These are phyloP conservation scores for Lamproptera curius DNA, from an alignment of 2,888 invertebrate genomes.

Conservation along the genomic window DNA sequence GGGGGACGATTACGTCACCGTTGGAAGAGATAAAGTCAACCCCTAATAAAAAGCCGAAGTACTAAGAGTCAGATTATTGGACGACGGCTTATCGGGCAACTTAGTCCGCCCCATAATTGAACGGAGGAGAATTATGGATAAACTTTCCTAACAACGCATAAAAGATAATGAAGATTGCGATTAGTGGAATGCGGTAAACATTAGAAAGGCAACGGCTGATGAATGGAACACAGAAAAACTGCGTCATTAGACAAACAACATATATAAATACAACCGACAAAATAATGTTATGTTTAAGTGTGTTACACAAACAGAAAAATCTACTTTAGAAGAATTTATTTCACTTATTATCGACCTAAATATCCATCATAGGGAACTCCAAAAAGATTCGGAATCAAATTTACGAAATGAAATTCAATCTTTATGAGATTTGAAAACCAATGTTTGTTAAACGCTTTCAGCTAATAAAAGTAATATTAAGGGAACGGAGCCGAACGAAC, in stretches of 20 bases:
- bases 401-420: conserved; percentile 52
- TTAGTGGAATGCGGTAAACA: conserved; percentile 64
- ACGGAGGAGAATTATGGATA: conserved; percentile 67
- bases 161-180: conserved; percentile 67
- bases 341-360: no score
- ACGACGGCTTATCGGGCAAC: conserved; percentile 61
- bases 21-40: conserved; percentile 58
- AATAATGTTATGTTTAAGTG: no score
- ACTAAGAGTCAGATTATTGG: conserved; percentile 62
- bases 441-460: conserved; percentile 74
- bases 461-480: conserved; percentile 76
- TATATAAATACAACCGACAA: no score
- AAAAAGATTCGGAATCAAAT: conserved; percentile 24
- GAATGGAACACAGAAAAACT: conserved; percentile 6
- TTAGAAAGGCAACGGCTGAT: conserved; percentile 28
- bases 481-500: conserved; percentile 54
- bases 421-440: conserved; percentile 66
- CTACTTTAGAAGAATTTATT: no score
- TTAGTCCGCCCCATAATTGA: conserved; percentile 67
- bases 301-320: no score
- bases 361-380: no score
- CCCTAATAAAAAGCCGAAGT: conserved; percentile 62
- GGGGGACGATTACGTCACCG: conserved; percentile 51
- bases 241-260: conserved; percentile 1
- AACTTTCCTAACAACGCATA: conserved; percentile 64